These are phyloP conservation scores for Zaprionus bogoriensis DNA, from an alignment of 2,888 invertebrate species.

Conservation along the genomic window DNA sequence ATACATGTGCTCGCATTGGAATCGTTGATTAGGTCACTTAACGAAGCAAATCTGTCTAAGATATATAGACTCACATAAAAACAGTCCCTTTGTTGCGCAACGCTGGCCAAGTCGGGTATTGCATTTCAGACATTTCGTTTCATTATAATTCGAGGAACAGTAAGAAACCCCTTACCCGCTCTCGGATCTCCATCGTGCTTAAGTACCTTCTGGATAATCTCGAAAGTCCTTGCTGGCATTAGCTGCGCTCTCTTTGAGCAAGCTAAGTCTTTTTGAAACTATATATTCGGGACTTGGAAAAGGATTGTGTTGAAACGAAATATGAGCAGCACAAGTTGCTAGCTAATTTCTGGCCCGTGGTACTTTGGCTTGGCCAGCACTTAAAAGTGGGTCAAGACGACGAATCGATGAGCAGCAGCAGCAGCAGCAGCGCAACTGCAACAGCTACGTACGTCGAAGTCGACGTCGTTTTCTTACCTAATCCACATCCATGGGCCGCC, in stretches of 20 bases:
- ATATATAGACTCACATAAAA: too few species aligned
- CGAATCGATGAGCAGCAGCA: constrained; percentile 59
- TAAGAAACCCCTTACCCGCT: not conserved
- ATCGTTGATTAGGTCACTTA: not conserved
- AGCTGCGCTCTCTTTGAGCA: too few species aligned
- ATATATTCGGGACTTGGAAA: not conserved
- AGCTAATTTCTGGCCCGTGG: not conserved
- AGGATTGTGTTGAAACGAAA: not conserved
- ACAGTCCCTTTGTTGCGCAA: not conserved
- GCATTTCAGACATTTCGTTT: too few species aligned
- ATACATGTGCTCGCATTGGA: not conserved
- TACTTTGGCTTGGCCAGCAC: constrained; percentile 12
- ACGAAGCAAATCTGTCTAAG: not conserved
- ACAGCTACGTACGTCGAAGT: not conserved
- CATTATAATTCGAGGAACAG: not conserved
- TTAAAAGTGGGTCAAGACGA: constrained; percentile 66
- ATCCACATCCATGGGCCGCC: constrained; percentile 46
- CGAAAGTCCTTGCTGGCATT: too few species aligned
- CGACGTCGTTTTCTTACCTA: constrained; percentile 48
- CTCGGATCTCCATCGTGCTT: too few species aligned
- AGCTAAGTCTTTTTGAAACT: not conserved
- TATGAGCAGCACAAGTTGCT: not conserved
- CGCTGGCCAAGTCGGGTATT: too few species aligned
- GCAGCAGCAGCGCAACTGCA: constrained; percentile 16
- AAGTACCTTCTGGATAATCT: too few species aligned